These are phyloP conservation scores for Agrochola lota DNA, from an alignment of 2,888 invertebrate genomes.

Conservation along the genomic window DNA sequence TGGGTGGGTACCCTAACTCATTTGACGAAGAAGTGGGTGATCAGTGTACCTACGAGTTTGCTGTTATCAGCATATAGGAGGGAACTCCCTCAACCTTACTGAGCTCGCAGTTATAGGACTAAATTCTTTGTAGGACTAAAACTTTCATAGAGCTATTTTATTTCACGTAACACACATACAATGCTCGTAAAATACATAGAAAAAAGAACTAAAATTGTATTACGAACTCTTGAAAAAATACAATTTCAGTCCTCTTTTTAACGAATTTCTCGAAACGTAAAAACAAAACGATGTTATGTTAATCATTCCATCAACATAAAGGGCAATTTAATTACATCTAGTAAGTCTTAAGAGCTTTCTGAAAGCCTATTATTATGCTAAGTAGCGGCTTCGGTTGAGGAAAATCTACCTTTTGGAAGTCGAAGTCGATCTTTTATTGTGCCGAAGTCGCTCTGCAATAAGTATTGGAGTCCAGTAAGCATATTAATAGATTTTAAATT, in stretches of 20 bases:
- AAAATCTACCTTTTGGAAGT: constrained; percentile 42
- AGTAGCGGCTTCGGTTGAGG: constrained; percentile 49
- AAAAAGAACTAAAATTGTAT: background rate
- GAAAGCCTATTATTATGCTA: constrained; percentile 65
- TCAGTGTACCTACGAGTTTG: too few relatives aligned
- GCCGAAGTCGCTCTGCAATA: background rate
- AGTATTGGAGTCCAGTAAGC: constrained; percentile 4
- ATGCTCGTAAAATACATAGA: background rate
- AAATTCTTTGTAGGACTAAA: background rate
- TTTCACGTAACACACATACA: background rate
- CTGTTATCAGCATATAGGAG: too few relatives aligned
- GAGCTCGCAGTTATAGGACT: background rate
- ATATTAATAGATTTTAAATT: background rate
- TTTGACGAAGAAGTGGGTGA: too few relatives aligned
- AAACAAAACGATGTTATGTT: constrained; percentile 52
- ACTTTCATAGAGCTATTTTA: background rate
- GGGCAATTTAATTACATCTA: constrained; percentile 58
- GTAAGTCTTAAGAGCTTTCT: constrained; percentile 63
- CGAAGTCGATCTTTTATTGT: constrained; percentile 22
- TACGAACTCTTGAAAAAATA: background rate
- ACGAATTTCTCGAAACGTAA: constrained; percentile 33
- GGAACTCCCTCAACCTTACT: background rate
- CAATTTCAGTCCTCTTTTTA: background rate
- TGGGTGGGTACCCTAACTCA: too few relatives aligned
- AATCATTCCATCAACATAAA: constrained; percentile 51